phyloP scores from a whole-genome alignment of 2,888 invertebrate genomes.

The Conchocele bisecta region DNA sequence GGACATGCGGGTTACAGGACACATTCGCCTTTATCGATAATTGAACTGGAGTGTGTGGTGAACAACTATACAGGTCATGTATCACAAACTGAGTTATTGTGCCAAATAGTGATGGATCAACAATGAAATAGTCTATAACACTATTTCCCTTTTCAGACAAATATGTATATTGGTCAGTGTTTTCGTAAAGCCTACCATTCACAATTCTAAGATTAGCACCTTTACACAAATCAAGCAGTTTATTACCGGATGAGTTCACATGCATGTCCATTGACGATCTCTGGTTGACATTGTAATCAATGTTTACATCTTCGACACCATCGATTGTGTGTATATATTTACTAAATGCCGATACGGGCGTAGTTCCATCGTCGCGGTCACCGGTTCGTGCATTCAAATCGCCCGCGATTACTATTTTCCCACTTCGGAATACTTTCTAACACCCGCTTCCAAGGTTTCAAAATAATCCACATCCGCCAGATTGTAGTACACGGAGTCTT shows the following conservation, averaged over 20 bases:
- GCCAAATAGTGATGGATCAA: too few species aligned
- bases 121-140: too few species aligned
- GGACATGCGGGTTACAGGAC: too few species aligned
- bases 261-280: not conserved
- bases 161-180: not conserved
- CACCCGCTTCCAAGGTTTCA: constrained; percentile 1
- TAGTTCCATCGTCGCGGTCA: not conserved
- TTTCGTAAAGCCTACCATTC: constrained; percentile 1
- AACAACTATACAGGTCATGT: too few species aligned
- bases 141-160: too few species aligned
- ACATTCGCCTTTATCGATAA: too few species aligned
- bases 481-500: constrained; percentile 4
- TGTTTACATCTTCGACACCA: too few species aligned
- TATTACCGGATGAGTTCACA: not conserved
- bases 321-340: not conserved
- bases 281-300: not conserved
- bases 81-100: too few species aligned
- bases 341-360: not conserved
- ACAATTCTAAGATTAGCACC: not conserved
- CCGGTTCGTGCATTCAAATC: constrained; percentile 4
- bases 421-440: not conserved
- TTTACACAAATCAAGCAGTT: constrained; percentile 4
- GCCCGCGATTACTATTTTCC: not conserved
- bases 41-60: too few species aligned
- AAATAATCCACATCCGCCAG: not conserved